Base-by-base conservation (phyloP, 2,888 invertebrate species). In the Sthenelais limicola region DNA sequence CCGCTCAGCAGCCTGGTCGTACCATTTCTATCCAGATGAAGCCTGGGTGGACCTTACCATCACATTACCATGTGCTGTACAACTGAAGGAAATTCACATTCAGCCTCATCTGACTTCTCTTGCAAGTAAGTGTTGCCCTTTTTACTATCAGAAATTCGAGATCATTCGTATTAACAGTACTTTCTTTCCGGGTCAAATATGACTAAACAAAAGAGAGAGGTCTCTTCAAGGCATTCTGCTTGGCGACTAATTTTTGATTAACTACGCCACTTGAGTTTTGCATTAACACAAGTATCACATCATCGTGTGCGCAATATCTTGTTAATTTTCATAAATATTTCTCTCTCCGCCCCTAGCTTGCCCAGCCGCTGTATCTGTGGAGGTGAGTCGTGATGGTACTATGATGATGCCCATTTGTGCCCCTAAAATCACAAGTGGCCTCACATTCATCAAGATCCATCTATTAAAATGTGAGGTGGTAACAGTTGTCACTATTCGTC, bases 1-100 rank as follows among this genome's bases (percentile, higher is more conserved):
- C 28, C 91, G 96, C 74, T 94, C 94, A 0, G 94, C 97, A 3
- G 93, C 96, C n/a, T 97, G 97, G 97, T 94, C 94, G 35, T 96
- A 97, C 89, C 95, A 97, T 89, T 97, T 96, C 89, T 96, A 95
- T 89, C 94, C 94, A 35, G 95, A 96, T 88, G 93, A 93, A 48
- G 84, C 86, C 3, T 94, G 94, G 89, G 93, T 97, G 0, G 96
- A 97, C 87, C 90, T 97, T 54, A 93, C 93, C 4, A 91, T 97
- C 68, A 92, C 93, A 28, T 89, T 97, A 81, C 97, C 97, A 0
- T 95, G 95, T 85, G 95, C 96, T 21, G 92, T 96, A 82, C 90
- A 95, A 79, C 89, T 97, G 72, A 92, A 94, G 81, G 96, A 96
- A 89, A 93, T 97, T 52, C 95, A 85, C 77, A 84, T 87, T 38